phyloP scores from a whole-genome alignment of 2,797 vertebrate genomes.

The Cercopithecus hamlyni region DNA sequence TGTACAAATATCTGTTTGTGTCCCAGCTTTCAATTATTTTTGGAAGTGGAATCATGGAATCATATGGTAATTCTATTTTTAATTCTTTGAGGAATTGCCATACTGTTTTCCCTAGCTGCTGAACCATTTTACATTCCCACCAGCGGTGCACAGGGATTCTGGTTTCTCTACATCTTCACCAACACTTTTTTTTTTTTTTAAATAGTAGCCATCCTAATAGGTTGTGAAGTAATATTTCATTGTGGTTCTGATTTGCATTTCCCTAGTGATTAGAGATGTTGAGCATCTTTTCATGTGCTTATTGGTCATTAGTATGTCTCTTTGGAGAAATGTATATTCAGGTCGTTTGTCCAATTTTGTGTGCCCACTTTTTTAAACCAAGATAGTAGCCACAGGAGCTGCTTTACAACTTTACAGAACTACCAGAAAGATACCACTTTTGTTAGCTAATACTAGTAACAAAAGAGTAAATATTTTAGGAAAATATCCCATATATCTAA shows the following conservation, averaged over 20 bases:
- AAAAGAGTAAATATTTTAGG: conserved; percentile 9
- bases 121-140: neutral
- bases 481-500: neutral
- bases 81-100: neutral
- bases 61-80: neutral
- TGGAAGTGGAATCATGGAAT: neutral
- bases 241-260: neutral
- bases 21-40: neutral
- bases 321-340: conserved; percentile 2
- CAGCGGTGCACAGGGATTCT: neutral
- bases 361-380: neutral
- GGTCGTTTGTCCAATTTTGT: neutral
- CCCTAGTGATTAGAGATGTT: neutral
- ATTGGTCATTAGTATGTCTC: neutral
- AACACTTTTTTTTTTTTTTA: neutral
- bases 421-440: neutral
- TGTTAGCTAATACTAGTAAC: neutral
- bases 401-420: conserved; percentile 10
- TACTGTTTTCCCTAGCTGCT: neutral
- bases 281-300: neutral
- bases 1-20: neutral
- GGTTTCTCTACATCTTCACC: neutral
- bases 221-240: neutral
- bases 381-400: neutral
- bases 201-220: neutral